Conservation (phyloP, 2,113 vertebrate species). For the Eudorcas thomsonii region DNA sequence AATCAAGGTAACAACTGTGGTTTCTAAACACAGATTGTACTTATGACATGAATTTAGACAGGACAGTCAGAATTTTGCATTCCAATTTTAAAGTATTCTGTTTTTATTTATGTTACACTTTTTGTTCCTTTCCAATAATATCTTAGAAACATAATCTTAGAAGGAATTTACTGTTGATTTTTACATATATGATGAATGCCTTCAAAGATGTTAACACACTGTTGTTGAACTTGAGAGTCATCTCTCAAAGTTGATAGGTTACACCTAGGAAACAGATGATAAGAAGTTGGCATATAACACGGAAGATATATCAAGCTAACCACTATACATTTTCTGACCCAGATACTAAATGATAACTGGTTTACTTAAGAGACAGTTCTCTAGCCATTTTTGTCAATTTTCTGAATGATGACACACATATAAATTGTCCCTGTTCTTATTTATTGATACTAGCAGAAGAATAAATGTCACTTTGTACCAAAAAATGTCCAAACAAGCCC, state of each 20-base stretch:
- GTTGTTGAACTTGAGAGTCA: not conserved
- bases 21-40: conserved; percentile 8
- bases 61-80: not conserved
- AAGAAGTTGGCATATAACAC: not conserved
- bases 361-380: not conserved
- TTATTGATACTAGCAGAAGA: not conserved
- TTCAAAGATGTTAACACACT: not conserved
- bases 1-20: not conserved
- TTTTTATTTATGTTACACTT: not conserved
- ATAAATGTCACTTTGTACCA: not conserved
- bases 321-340: not conserved
- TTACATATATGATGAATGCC: not conserved
- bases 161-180: not conserved
- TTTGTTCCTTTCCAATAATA: not conserved
- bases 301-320: not conserved
- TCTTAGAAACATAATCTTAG: not conserved
- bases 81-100: not conserved
- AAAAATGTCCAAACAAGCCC: not conserved
- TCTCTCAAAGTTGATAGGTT: not conserved
- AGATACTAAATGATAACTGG: not conserved
- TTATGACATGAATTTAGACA: not conserved
- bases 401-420: not conserved
- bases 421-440: not conserved
- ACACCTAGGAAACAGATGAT: not conserved
- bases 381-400: not conserved